These are phyloP conservation scores for Malurus melanocephalus DNA, from an alignment of 2,113 vertebrate genomes.

Conservation along the genomic window DNA sequence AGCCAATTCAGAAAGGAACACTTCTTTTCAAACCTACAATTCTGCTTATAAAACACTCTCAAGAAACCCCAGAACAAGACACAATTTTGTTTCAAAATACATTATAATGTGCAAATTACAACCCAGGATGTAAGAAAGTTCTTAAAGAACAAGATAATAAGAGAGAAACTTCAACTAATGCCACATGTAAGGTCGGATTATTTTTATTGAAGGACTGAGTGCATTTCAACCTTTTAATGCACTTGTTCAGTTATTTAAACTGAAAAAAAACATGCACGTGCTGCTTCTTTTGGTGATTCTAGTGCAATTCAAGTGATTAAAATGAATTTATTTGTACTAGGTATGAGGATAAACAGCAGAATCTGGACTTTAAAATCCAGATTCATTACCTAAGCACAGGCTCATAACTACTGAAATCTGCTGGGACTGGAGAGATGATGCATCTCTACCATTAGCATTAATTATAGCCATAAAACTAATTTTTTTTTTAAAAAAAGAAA, in stretches of 20 bases:
- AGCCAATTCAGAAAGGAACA: neutral
- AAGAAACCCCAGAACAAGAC: conserved; percentile 33
- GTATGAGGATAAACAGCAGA: neutral
- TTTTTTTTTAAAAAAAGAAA: neutral
- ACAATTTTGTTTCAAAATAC: conserved; percentile 17
- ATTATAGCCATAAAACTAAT: neutral
- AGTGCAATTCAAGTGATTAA: neutral
- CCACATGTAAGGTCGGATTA: neutral
- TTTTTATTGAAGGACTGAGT: neutral
- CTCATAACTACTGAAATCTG: neutral
- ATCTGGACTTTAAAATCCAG: neutral
- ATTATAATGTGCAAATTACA: conserved; percentile 51
- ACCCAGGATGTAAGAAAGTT: neutral
- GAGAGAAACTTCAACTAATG: neutral
- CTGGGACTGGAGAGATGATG: neutral
- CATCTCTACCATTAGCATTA: neutral
- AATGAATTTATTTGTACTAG: neutral
- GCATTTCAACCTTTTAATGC: neutral
- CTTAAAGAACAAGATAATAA: neutral
- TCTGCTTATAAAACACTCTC: neutral
- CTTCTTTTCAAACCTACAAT: conserved; percentile 1
- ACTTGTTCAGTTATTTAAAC: neutral
- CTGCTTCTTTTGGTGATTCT: neutral
- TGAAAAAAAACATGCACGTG: neutral
- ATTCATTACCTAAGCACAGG: neutral